Percentiles rank a stretch among this genome's conserved stretches.
These are phyloP conservation scores for Lepidurus couesii DNA, from an alignment of 1,140 invertebrate genomes.

Conservation along the genomic window DNA sequence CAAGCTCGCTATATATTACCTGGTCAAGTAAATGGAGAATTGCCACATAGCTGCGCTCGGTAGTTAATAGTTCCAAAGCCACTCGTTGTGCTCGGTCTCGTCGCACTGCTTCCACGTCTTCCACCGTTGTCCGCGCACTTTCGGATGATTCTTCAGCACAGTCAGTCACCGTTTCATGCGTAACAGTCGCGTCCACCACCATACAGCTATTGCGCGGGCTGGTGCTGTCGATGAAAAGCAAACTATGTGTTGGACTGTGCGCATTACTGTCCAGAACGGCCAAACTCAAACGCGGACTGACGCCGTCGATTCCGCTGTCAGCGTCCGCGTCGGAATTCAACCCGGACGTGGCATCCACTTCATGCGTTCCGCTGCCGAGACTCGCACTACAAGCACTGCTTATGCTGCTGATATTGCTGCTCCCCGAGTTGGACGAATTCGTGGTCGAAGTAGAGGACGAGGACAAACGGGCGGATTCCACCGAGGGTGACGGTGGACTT, in stretches of 20 bases:
- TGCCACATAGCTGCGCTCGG: constrained; percentile 51
- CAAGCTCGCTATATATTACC: constrained; percentile 39
- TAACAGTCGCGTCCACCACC: constrained; percentile 33
- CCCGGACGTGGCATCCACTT: background rate
- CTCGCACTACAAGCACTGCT: background rate
- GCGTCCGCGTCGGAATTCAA: constrained; percentile 27
- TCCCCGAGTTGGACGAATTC: constrained; percentile 29
- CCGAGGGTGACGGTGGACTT: constrained; percentile 33
- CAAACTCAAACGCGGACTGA: constrained; percentile 28
- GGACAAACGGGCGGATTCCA: constrained; percentile 33
- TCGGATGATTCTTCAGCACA: constrained; percentile 25
- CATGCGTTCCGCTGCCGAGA: background rate
- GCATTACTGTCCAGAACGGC: constrained; percentile 24
- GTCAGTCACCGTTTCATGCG: constrained; percentile 29
- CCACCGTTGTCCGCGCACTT: constrained; percentile 12
- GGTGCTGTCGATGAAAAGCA: constrained; percentile 36
- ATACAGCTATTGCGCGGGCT: constrained; percentile 33
- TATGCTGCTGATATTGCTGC: background rate
- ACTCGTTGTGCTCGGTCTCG: constrained; percentile 46
- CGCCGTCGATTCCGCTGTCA: constrained; percentile 31
- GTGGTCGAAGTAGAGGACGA: constrained; percentile 17
- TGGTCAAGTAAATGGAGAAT: constrained; percentile 52
- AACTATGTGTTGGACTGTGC: constrained; percentile 33
- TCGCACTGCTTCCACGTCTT: constrained; percentile 36
- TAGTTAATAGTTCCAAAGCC: constrained; percentile 50